Percentiles rank a stretch among this genome's conserved stretches.
Conservation (phyloP, 2,888 invertebrate species). For the Tetrapedia diversipes region DNA sequence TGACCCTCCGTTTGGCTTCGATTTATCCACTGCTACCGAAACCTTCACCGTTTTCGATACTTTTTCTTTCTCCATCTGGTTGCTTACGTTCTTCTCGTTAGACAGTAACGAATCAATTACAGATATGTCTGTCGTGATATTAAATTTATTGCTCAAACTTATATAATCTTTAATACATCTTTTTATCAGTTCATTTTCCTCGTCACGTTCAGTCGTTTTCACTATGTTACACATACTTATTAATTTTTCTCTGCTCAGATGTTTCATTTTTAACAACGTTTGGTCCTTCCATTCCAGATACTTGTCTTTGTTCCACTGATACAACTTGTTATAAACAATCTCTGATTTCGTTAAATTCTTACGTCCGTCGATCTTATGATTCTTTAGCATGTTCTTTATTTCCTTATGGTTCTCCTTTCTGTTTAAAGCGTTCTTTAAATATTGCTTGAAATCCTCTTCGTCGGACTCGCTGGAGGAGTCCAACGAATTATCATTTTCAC, state of each 20-base stretch:
- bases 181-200: neutral
- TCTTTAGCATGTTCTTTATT: neutral
- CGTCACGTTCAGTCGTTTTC: neutral
- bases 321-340: neutral
- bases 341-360: neutral
- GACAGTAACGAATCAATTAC: neutral
- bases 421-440: neutral
- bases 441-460: neutral
- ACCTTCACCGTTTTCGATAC: neutral
- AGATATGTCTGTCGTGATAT: neutral
- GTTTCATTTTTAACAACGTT: neutral
- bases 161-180: neutral
- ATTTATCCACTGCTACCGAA: neutral
- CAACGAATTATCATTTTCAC: too few species aligned
- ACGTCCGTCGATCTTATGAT: neutral
- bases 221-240: constrained; percentile 8
- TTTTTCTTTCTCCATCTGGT: neutral
- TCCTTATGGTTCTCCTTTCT: neutral
- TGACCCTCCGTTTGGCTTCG: neutral
- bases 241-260: neutral
- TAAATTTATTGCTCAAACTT: neutral
- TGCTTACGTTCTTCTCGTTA: neutral
- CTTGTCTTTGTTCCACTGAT: constrained; percentile 4
- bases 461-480: too few species aligned
- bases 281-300: constrained; percentile 11